Evolutionary conservation across 2,113 vertebrate genomes (phyloP), one percentile per base, ranked within the genome.

Genomic region (Actinemys pallida): DNA sequence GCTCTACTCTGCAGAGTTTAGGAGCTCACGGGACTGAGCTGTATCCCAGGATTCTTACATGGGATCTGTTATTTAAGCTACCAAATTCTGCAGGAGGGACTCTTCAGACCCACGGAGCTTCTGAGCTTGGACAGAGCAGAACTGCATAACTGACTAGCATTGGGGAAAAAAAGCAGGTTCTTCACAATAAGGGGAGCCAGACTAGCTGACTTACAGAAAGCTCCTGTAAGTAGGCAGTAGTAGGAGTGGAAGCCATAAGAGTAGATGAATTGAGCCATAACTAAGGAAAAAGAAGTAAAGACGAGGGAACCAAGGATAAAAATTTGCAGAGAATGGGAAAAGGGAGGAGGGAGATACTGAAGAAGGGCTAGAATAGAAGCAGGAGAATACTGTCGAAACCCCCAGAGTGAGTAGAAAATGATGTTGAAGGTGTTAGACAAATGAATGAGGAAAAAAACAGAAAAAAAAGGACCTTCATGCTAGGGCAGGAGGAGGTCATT

Each of bases 361-460:
- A 82, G 29, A 80, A 78, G 22, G 82, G 19, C 45, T 84, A n/a
- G 35, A 92, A 25, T 9, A 88, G 35, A 35, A 84, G 4, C 6
- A 2, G 1, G 1, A 57, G 24, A 84, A 14, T 50, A 10, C 1
- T 2, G 5, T 50, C 89, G 45, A 79, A 72, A 92, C 35, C 53
- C 91, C 39, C n/a, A 83, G 62, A 25, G 49, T 12, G 79, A 19
- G 45, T 10, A 16, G 20, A 76, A 10, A 81, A 14, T 19, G 29
- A 91, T 83, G 86, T 86, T 83, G 39, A n/a, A 57, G 4, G 54
- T 22, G 56, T 17, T 17, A 84, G 87, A 81, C 2, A 39, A 82
- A 81, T 1, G 42, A 1, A 81, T 1, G 42, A 1, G 9, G 5
- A 16, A 5, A 4, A 6, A 10, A 20, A 69, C 65, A 69, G 31